Base-by-base conservation (phyloP, 2,797 vertebrate genomes). In the Rhynchonycteris naso region DNA sequence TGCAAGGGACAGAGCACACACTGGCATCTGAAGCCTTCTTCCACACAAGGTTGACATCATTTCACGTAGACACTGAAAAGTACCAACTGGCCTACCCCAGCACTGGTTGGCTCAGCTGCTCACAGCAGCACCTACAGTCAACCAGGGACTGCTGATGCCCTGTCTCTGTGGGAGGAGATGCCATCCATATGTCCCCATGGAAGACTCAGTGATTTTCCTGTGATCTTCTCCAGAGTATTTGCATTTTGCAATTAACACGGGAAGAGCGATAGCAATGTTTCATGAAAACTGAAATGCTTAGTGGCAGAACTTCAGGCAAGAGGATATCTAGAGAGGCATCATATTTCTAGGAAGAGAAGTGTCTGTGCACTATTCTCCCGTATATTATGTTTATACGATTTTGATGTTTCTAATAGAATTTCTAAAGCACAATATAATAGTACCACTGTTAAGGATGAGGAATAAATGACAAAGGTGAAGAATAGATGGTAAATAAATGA, bases 1-100 rank as follows among this genome's bases (percentile, higher is more conserved):
- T 98, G 97, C 28, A 58, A 96, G 74, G 71, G 21, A 87, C 84
- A 98, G 87, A 81, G 82, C 38, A 96, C 4, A 43, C 0, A 10
- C 10, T 71, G 18, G 58, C 1, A 1, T 33, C 59, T 14, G 65
- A 35, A 35, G 12, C 47, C 24, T 52, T 63, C 47, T 35, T 65
- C 52, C 22, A 16, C 47, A 19, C 18, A 15, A 2, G 6, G 1
- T 22, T 15, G 52, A 52, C 3, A 7, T 50, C 52, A 50, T 38
- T 47, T 61, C 38, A 24, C 61, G 85, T 21, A 18, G 80, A 65
- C 30, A 66, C 28, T 4, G 9, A 1, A 30, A 11, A 9, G 47
- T 9, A 18, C 52, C n/a, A 33, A 28, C 0, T 43, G 22, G 13
- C 33, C 58, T 61, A 14, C 43, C 66, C 33, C 30, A 56, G 56